A percentile compares a stretch with the other conserved stretches of the same genome.
Conservation (phyloP, 2,888 invertebrate species). For the Rambutsinella grinnellia region DNA sequence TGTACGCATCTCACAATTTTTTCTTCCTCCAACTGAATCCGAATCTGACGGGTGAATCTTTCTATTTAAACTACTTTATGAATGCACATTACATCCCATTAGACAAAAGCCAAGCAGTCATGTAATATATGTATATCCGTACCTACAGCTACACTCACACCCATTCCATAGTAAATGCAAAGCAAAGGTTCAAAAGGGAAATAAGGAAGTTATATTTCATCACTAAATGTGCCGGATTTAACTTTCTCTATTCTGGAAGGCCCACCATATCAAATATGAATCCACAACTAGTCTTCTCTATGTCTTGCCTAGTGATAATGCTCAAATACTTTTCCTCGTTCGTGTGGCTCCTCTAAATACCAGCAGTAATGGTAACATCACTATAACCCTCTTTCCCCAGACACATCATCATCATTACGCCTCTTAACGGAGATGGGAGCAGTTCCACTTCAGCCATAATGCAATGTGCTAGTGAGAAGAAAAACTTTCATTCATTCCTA, state of each 20-base stretch:
- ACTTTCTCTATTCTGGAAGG: conserved; percentile 25
- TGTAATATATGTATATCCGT: background rate
- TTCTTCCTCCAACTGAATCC: background rate
- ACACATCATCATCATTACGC: conserved; percentile 1
- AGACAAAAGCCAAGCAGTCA: background rate
- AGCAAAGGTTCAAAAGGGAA: conserved; percentile 29
- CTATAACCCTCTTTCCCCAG: too few relatives aligned
- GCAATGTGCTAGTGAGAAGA: too few relatives aligned
- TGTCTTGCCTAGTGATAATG: background rate
- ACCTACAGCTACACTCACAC: background rate
- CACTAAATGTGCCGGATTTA: conserved; percentile 48
- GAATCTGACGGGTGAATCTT: background rate
- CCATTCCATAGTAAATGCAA: background rate
- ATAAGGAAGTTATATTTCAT: conserved; percentile 52
- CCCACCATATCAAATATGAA: conserved; percentile 33
- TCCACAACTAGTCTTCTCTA: conserved; percentile 20
- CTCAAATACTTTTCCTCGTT: background rate
- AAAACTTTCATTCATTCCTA: too few relatives aligned
- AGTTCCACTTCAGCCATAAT: too few relatives aligned
- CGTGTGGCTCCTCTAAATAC: background rate
- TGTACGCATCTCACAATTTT: background rate
- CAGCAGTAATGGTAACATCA: too few relatives aligned
- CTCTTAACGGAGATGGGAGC: too few relatives aligned
- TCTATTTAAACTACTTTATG: background rate
- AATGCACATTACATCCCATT: background rate